These are phyloP conservation scores for Formica exsecta DNA, from an alignment of 1,140 invertebrate species.

Conservation along the genomic window DNA sequence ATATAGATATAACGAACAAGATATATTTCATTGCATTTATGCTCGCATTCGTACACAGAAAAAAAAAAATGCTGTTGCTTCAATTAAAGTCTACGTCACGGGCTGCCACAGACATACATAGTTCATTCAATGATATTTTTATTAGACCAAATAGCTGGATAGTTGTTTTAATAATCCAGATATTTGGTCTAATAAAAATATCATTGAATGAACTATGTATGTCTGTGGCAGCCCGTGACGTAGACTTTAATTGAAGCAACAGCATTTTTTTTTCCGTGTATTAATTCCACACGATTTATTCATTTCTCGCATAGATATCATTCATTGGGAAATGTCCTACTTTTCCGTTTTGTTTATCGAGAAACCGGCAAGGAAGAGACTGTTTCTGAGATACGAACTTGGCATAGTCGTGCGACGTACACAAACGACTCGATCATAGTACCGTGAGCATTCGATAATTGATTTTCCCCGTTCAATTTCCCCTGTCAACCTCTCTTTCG, in stretches of 20 bases:
- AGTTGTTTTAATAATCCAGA: no score
- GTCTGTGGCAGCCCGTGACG: no score
- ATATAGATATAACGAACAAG: background rate
- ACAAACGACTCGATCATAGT: conserved; percentile 53
- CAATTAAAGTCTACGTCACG: no score
- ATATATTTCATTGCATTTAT: conserved; percentile 3
- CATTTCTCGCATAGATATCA: background rate
- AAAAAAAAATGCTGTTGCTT: no score
- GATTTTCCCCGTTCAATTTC: conserved; percentile 74
- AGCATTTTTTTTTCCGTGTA: background rate
- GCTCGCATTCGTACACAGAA: background rate
- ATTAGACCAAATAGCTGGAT: no score
- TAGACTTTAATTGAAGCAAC: no score
- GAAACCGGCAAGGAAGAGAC: background rate
- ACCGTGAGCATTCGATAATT: conserved; percentile 59
- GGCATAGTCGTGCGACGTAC: background rate
- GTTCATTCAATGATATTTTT: no score
- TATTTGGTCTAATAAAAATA: no score
- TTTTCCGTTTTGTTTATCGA: conserved; percentile 26
- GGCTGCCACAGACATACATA: no score
- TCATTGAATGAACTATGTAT: no score
- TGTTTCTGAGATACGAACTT: conserved; percentile 32
- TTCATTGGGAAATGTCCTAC: background rate
- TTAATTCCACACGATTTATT: conserved; percentile 8
- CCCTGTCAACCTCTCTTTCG: conserved; percentile 53